Base-by-base conservation (phyloP, 2,888 invertebrate species). In the Zaprionus bogoriensis region DNA sequence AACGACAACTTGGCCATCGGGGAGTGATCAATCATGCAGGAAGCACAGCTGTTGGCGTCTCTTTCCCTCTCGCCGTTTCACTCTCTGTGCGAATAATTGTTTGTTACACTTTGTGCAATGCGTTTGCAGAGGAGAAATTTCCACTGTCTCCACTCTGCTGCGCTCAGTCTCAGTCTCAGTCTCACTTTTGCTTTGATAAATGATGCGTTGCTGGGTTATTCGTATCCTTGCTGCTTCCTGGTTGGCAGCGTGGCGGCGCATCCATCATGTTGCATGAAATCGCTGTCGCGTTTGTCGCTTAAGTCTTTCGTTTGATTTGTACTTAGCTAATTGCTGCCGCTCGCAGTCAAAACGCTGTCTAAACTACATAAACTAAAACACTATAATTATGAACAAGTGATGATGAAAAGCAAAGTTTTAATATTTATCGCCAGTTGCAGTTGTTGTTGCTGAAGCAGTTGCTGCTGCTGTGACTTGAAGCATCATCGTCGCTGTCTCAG, bases 241-340 rank as follows among this genome's bases (percentile, higher is more conserved):
- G 12, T 28, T 55, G 38, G 47, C 19, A 14, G 6, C 4, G 30
- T 9, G 23, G 23, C 48, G 23, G 23, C 48, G 59, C 57, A 66
- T 72, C 48, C 58, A 72, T 75, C 76, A 60, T 57, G 41, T 22
- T 52, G 45, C n/a, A 47, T 57, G 53, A 60, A 46, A 47, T 62
- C 5, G 39, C 61, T 58, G 53, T 65, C 84, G 58, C 68, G 87
- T 81, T 81, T 72, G 87, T 85, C 79, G 87, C 86, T 67, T 70
- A 85, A 82, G 81, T 82, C 80, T 77, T 84, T 87, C 67, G 87
- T 84, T 83, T 72, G 82, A 81, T 85, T 80, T 66, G 66, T 83
- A 74, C 82, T 81, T 77, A 74, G 87, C 80, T 80, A 87, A 80
- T 87, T 80, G 87, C 85, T 84, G 85, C 66, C 81, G 77, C 74